phyloP scores from a whole-genome alignment of 2,888 invertebrate species.

The Ophion ellenae region DNA sequence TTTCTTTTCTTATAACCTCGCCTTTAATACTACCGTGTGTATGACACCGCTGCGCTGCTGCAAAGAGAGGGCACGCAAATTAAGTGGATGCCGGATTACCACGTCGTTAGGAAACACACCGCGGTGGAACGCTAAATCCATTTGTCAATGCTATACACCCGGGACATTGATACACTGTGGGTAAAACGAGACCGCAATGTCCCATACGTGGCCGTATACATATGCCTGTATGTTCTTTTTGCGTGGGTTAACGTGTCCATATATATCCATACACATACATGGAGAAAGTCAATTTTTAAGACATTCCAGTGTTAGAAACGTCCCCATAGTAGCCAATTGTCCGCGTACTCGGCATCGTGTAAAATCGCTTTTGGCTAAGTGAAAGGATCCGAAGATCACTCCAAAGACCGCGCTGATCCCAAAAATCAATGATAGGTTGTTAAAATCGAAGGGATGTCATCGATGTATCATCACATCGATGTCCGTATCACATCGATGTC shows the following conservation, averaged over 20 bases:
- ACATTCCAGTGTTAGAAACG: too few relatives aligned
- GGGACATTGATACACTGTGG: slow-evolving; percentile 65
- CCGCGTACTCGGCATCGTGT: too few relatives aligned
- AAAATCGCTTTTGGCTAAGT: too few relatives aligned
- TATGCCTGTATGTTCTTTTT: not conserved
- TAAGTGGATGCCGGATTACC: slow-evolving; percentile 63
- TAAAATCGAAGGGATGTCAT: not conserved
- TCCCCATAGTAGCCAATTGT: too few relatives aligned
- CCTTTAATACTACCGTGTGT: slow-evolving; percentile 36
- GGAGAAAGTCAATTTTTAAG: too few relatives aligned
- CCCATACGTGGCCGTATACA: slow-evolving; percentile 9
- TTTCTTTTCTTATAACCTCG: not conserved
- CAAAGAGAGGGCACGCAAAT: slow-evolving; percentile 59
- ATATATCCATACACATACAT: not conserved
- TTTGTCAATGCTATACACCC: slow-evolving; percentile 63
- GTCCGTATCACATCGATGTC: too few relatives aligned
- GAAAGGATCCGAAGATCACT: too few relatives aligned
- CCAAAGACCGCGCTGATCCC: too few relatives aligned
- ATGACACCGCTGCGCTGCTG: slow-evolving; percentile 12
- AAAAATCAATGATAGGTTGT: too few relatives aligned
- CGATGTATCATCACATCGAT: too few relatives aligned
- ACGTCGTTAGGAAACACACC: slow-evolving; percentile 63
- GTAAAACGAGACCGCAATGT: slow-evolving; percentile 52
- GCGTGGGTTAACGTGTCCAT: too few relatives aligned
- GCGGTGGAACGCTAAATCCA: slow-evolving; percentile 57